A percentile compares a stretch with the other conserved stretches of the same genome.
Conservation (phyloP, 2,113 vertebrate genomes). For the Caranx melampygus region DNA sequence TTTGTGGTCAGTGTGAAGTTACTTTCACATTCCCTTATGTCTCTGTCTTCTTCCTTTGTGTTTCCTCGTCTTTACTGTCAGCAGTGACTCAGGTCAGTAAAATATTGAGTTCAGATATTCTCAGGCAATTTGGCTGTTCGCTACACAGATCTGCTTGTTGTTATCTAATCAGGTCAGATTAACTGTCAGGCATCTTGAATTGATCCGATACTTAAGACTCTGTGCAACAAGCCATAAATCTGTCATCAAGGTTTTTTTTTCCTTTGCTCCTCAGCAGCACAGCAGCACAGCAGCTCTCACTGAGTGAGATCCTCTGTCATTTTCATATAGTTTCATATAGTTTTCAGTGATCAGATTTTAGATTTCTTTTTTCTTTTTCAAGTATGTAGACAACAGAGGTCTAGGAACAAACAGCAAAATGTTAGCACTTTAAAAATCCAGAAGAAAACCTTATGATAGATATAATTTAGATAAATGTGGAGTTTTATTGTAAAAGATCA, state of each 20-base stretch:
- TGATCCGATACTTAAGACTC: constrained; percentile 9
- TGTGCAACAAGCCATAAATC: constrained; percentile 6
- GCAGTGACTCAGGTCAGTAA: neutral
- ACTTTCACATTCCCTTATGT: neutral
- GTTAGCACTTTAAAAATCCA: neutral
- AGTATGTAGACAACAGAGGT: too few relatives aligned
- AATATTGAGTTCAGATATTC: constrained; percentile 17
- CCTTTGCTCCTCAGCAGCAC: neutral
- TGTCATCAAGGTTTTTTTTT: constrained; percentile 1
- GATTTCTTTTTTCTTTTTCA: neutral
- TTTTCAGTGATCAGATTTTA: neutral
- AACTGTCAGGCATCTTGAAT: constrained; percentile 27
- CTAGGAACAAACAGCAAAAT: too few relatives aligned
- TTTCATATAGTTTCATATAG: neutral
- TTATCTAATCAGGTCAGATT: constrained; percentile 16
- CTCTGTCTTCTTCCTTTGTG: too few relatives aligned
- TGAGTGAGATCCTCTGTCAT: neutral
- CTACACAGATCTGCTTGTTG: neutral
- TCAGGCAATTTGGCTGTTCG: constrained; percentile 26
- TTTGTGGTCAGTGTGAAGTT: neutral
- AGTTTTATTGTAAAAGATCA: too few relatives aligned
- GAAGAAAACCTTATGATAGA: neutral
- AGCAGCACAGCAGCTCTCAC: neutral
- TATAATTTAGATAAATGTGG: neutral
- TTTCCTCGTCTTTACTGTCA: neutral